phyloP scores from a whole-genome alignment of 2,113 vertebrate genomes.

The Parus major region DNA sequence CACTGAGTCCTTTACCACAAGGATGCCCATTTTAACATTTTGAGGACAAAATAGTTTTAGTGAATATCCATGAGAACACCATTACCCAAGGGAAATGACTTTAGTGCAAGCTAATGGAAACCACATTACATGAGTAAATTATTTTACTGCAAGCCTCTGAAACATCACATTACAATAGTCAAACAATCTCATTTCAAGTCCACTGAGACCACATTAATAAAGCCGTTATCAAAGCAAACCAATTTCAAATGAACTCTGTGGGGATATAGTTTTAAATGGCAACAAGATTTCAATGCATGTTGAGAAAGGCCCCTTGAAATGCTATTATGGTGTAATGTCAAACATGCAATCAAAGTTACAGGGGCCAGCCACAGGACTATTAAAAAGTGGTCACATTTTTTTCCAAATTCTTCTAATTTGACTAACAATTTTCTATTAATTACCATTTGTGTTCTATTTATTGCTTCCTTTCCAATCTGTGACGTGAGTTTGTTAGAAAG shows the following conservation, averaged over 20 bases:
- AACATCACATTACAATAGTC: constrained; percentile 77
- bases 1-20: constrained; percentile 11
- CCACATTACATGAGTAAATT: constrained; percentile 76
- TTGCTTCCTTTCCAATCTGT: not conserved
- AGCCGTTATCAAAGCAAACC: constrained; percentile 79
- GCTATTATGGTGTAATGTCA: constrained; percentile 38
- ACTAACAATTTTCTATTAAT: constrained; percentile 44
- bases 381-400: not conserved
- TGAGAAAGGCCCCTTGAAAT: constrained; percentile 62
- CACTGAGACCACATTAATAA: constrained; percentile 79
- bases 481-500: not conserved
- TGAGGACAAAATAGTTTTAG: constrained; percentile 66
- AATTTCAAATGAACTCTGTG: constrained; percentile 73
- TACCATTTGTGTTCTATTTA: not conserved
- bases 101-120: constrained; percentile 79
- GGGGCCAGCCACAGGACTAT: constrained; percentile 32
- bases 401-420: not conserved
- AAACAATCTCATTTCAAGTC: constrained; percentile 79
- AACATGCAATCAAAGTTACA: constrained; percentile 58
- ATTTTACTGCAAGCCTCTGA: constrained; percentile 78
- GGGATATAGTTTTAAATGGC: constrained; percentile 75
- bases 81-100: constrained; percentile 75
- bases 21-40: constrained; percentile 39
- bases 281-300: constrained; percentile 70
- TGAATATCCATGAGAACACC: constrained; percentile 69